Conservation (phyloP, 2,113 vertebrate genomes). For the Rafetus swinhoei region DNA sequence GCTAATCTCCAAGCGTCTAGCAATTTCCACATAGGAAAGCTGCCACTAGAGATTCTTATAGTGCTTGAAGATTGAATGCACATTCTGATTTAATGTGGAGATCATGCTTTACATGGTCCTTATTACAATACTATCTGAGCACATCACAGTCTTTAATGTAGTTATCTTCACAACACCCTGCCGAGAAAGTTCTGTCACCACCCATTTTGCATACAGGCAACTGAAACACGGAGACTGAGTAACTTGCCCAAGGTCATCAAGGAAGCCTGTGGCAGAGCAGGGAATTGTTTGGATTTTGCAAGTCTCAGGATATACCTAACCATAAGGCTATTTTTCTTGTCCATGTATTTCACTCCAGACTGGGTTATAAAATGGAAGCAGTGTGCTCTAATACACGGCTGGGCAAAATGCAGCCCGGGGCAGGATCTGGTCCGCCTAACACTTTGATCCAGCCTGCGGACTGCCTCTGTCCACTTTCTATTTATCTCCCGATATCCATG, state of each 20-base stretch:
- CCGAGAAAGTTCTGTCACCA: not conserved
- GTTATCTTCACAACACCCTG: not conserved
- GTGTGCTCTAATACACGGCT: not conserved
- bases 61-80: not conserved
- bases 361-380: not conserved
- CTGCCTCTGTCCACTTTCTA: too few species aligned
- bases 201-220: not conserved
- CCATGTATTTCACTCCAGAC: not conserved
- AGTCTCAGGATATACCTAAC: not conserved
- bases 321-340: not conserved
- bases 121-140: not conserved
- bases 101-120: not conserved
- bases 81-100: not conserved
- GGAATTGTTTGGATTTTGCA: not conserved
- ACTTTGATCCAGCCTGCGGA: too few species aligned
- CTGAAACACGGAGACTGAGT: not conserved
- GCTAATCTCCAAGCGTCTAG: not conserved
- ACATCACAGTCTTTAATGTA: not conserved
- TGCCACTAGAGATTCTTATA: not conserved
- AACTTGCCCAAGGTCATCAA: not conserved
- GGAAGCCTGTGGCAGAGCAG: not conserved
- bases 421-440: too few species aligned
- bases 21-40: not conserved
- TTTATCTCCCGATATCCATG: too few species aligned
- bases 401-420: too few species aligned